Conservation (phyloP, 2,888 invertebrate species). For the Embidobia sp. region DNA sequence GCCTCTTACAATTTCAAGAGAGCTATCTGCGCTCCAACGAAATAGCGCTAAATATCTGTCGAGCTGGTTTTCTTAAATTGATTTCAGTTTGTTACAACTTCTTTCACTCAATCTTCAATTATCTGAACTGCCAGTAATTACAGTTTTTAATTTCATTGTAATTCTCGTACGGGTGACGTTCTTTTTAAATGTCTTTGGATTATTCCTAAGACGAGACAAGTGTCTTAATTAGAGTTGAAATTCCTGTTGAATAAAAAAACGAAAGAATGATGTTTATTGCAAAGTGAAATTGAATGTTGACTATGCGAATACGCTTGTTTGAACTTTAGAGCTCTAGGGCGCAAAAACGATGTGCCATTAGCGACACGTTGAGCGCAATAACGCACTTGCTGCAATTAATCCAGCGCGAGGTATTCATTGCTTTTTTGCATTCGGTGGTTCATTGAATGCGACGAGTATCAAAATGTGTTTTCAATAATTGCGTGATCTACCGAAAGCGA, state of each 20-base stretch:
- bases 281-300: too few relatives aligned
- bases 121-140: slow-evolving; percentile 36
- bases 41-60: slow-evolving; percentile 53
- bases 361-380: slow-evolving; percentile 14
- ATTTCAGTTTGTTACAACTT: slow-evolving; percentile 52
- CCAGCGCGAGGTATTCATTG: slow-evolving; percentile 13
- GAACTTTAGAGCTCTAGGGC: too few relatives aligned
- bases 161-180: slow-evolving; percentile 5
- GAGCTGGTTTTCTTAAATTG: slow-evolving; percentile 49
- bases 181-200: slow-evolving; percentile 9
- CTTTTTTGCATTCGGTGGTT: slow-evolving; percentile 39
- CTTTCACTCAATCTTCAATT: slow-evolving; percentile 42
- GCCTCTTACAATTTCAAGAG: slow-evolving; percentile 72
- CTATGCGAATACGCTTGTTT: too few relatives aligned
- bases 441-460: slow-evolving; percentile 63
- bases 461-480: slow-evolving; percentile 80
- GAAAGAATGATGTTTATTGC: too few relatives aligned
- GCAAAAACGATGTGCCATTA: slow-evolving; percentile 5
- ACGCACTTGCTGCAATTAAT: slow-evolving; percentile 51
- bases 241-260: too few relatives aligned
- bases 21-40: slow-evolving; percentile 55
- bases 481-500: slow-evolving; percentile 77
- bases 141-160: slow-evolving; percentile 32
- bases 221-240: neutral
- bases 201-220: neutral